phyloP scores from a whole-genome alignment of 2,113 vertebrate species.

The mouse (Mus musculus) region DNA sequence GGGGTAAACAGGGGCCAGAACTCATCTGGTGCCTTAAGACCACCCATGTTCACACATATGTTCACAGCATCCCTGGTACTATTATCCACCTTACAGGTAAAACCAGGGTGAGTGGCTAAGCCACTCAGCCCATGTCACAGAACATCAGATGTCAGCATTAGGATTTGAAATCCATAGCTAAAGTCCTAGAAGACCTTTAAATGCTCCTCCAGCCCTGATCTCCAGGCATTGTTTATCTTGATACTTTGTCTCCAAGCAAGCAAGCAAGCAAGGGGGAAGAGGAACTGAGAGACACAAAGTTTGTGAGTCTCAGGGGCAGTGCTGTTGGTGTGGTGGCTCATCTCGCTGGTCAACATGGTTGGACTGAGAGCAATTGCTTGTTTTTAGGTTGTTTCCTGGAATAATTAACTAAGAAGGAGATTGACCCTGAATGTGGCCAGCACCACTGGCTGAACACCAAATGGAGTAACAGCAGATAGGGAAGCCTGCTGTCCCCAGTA shows the following conservation, averaged over 20 bases:
- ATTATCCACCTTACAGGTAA: not conserved
- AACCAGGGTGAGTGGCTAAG: not conserved
- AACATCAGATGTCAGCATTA: not conserved
- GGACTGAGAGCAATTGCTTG: not conserved
- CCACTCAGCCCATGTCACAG: not conserved
- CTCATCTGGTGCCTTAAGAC: not conserved
- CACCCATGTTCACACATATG: not conserved
- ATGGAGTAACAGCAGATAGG: not conserved
- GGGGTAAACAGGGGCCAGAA: not conserved
- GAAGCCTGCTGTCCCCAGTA: not conserved
- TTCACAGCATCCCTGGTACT: not conserved
- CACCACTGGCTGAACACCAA: not conserved
- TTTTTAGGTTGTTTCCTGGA: not conserved
- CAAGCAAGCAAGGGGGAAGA: not conserved
- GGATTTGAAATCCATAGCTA: not conserved
- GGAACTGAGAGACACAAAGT: not conserved
- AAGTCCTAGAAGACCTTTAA: not conserved
- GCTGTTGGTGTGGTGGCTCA: not conserved
- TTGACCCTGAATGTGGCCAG: not conserved
- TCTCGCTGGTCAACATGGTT: not conserved
- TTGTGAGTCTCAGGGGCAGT: not conserved
- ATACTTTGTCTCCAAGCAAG: not conserved
- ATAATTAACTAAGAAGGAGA: not conserved
- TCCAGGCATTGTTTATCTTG: not conserved
- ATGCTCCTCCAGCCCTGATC: not conserved